phyloP scores from a whole-genome alignment of 2,888 invertebrate genomes.

The Sisyra terminalis region DNA sequence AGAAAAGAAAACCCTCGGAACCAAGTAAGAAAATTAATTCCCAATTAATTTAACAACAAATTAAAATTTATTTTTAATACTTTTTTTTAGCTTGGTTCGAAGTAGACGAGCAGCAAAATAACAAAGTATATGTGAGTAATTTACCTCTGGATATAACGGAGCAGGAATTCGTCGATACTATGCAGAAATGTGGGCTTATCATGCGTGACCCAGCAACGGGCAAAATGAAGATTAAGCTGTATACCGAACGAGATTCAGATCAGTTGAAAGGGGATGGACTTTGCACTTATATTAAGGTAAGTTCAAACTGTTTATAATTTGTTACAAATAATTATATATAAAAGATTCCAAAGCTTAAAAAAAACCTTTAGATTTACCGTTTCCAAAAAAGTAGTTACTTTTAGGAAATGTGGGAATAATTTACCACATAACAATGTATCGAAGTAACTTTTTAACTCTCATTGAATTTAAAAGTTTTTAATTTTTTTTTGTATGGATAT shows the following conservation, averaged over 20 bases:
- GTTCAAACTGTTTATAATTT: too few species aligned
- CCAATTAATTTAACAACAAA: neutral
- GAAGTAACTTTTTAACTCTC: too few species aligned
- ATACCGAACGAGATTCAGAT: slow-evolving; percentile 56
- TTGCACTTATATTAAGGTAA: slow-evolving; percentile 88
- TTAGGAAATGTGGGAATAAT: too few species aligned
- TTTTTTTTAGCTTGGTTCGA: slow-evolving; percentile 70
- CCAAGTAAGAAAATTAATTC: slow-evolving; percentile 20
- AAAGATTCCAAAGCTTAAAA: too few species aligned
- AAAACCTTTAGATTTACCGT: too few species aligned
- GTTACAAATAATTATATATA: too few species aligned
- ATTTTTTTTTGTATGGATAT: too few species aligned
- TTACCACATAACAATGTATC: too few species aligned
- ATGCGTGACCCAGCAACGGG: slow-evolving; percentile 69
- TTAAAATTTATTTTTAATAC: neutral
- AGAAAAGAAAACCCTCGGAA: slow-evolving; percentile 34
- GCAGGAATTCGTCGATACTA: slow-evolving; percentile 78
- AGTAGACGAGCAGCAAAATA: slow-evolving; percentile 70
- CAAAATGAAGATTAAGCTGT: slow-evolving; percentile 82
- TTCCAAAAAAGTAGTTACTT: too few species aligned
- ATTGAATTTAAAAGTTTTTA: too few species aligned
- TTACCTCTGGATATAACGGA: slow-evolving; percentile 78
- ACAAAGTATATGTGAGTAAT: slow-evolving; percentile 91
- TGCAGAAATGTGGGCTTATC: slow-evolving; percentile 92
- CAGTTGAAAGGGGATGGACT: slow-evolving; percentile 88